Evolutionary conservation across 2,113 vertebrate genomes (phyloP).

Genomic region (Leptocoma aspasia): DNA sequence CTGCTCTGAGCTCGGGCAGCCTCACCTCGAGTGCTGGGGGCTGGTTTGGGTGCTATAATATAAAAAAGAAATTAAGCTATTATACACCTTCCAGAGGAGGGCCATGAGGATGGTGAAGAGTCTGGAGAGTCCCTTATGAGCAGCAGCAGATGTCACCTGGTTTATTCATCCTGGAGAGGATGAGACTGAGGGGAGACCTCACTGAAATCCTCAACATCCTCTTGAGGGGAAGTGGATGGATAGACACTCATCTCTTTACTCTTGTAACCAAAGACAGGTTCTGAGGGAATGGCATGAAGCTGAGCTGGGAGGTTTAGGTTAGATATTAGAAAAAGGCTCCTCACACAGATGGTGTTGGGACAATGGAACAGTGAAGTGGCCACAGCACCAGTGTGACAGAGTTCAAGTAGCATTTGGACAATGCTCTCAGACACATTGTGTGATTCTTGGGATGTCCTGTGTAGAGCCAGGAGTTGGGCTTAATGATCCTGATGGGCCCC

Average conservation of each 20-base stretch:
- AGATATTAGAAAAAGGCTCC: background rate
- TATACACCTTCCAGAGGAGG: background rate
- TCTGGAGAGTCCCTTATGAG: background rate
- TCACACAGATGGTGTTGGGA: no score
- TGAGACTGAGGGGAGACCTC: background rate
- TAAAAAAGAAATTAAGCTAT: background rate
- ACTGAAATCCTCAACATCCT: background rate
- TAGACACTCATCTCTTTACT: background rate
- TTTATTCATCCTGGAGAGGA: background rate
- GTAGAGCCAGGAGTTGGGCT: background rate
- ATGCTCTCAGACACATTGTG: background rate
- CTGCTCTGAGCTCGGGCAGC: background rate
- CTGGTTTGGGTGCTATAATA: background rate
- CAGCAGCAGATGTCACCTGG: no score
- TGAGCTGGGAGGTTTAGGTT: background rate
- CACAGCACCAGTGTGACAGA: background rate
- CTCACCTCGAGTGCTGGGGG: rapidly evolving
- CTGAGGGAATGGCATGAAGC: background rate
- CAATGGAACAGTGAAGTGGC: background rate
- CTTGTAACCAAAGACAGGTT: background rate
- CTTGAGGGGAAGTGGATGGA: background rate
- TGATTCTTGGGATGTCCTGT: background rate
- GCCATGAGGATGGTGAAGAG: background rate
- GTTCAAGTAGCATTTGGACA: background rate
- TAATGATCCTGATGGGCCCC: no score